phyloP scores from a whole-genome alignment of 2,113 vertebrate genomes.

The Benthochromis sp. region DNA sequence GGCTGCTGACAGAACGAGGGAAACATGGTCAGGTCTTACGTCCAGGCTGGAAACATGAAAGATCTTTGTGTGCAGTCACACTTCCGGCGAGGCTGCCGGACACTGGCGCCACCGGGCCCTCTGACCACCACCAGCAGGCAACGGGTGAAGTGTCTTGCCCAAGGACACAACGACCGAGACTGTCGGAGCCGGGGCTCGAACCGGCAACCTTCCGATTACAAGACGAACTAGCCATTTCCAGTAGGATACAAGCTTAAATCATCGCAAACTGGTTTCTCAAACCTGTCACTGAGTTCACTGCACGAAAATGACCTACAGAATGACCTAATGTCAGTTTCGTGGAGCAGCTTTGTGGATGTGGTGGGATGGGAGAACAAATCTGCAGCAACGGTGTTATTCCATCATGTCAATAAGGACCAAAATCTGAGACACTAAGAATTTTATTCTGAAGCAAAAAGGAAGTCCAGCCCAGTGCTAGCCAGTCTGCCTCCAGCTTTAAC shows the following conservation, averaged over 20 bases:
- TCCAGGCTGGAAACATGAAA: neutral
- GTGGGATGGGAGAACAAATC: neutral
- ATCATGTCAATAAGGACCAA: neutral
- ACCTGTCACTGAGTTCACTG: neutral
- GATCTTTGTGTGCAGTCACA: neutral
- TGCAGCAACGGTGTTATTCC: neutral
- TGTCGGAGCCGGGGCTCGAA: fast-evolving
- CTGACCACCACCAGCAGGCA: neutral
- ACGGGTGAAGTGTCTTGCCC: fast-evolving
- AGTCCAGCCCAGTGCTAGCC: neutral
- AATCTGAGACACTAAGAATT: neutral
- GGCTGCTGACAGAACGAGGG: neutral
- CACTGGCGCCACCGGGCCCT: neutral
- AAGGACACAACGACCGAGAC: neutral
- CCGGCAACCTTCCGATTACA: too few relatives aligned
- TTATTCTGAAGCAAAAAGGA: neutral
- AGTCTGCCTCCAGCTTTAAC: neutral
- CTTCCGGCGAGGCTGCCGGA: too few relatives aligned
- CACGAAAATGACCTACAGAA: neutral
- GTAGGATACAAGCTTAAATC: neutral
- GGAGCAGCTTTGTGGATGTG: neutral
- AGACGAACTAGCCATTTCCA: neutral
- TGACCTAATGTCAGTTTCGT: neutral
- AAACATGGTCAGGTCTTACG: neutral
- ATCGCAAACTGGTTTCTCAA: neutral